phyloP scores from a whole-genome alignment of 2,797 vertebrate species.

The Holocentrus rufus region DNA sequence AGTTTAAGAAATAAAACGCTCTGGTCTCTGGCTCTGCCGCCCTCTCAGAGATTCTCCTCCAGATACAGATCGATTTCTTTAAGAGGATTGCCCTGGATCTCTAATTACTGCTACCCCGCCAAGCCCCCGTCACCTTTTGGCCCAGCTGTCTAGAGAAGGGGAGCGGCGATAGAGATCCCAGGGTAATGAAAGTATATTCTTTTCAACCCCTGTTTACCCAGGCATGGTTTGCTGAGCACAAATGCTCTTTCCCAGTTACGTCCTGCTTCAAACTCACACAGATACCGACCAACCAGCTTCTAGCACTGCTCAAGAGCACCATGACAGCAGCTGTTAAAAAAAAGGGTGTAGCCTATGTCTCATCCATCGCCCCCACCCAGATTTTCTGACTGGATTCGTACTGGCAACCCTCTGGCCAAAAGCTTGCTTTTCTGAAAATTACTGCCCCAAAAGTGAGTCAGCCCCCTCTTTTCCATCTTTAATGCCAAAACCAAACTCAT shows the following conservation, averaged over 20 bases:
- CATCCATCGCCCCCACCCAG: slow-evolving; percentile 1
- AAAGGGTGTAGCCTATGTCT: neutral
- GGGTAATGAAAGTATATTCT: slow-evolving; percentile 64
- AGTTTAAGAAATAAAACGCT: slow-evolving; percentile 46
- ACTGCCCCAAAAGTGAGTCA: neutral
- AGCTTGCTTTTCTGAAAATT: slow-evolving; percentile 18
- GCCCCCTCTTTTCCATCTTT: slow-evolving; percentile 7
- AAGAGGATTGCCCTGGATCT: slow-evolving; percentile 59
- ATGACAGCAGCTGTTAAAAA: slow-evolving; percentile 5
- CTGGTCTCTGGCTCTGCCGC: slow-evolving; percentile 26
- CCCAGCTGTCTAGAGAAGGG: slow-evolving; percentile 63
- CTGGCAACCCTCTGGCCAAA: slow-evolving; percentile 7
- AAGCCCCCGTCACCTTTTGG: slow-evolving; percentile 60
- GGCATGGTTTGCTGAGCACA: slow-evolving; percentile 54
- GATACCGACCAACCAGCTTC: slow-evolving; percentile 17
- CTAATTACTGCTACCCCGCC: slow-evolving; percentile 65
- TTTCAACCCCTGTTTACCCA: slow-evolving; percentile 71
- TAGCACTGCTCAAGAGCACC: slow-evolving; percentile 18
- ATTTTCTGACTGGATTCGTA: slow-evolving; percentile 14
- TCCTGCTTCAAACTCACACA: slow-evolving; percentile 38
- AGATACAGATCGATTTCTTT: slow-evolving; percentile 62
- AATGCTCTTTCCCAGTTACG: slow-evolving; percentile 58
- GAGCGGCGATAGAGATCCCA: slow-evolving; percentile 44
- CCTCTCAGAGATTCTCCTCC: slow-evolving; percentile 6
- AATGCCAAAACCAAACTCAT: slow-evolving; percentile 21